phyloP scores from a whole-genome alignment of 2,113 vertebrate species.

The Hiodon tergisus region DNA sequence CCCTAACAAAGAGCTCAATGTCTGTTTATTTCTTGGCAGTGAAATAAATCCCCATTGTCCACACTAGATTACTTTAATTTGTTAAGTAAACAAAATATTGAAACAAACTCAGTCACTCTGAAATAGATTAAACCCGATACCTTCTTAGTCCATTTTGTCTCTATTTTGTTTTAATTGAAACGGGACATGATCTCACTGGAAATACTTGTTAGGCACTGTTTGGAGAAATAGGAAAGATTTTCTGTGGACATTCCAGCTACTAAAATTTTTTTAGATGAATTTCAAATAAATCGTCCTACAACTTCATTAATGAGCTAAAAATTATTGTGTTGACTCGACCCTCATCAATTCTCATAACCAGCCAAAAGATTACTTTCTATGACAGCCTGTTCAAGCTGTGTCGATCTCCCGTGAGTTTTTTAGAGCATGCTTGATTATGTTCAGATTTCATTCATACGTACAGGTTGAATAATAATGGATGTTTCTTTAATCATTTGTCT shows the following conservation, averaged over 20 bases:
- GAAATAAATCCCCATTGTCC: neutral
- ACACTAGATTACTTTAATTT: constrained; percentile 15
- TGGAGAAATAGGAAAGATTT: constrained; percentile 11
- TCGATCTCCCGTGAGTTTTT: neutral
- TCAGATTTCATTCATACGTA: too few species aligned
- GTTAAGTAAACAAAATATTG: constrained; percentile 17
- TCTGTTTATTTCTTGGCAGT: constrained; percentile 19
- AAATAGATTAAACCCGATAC: constrained; percentile 11
- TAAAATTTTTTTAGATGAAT: constrained; percentile 22
- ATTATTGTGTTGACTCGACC: constrained; percentile 6
- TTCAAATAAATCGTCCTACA: constrained; percentile 1
- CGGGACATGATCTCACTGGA: constrained; percentile 27
- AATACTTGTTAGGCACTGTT: constrained; percentile 23
- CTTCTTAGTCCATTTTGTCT: constrained; percentile 12
- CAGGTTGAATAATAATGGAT: neutral
- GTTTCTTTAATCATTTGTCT: neutral
- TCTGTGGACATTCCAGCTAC: constrained; percentile 15
- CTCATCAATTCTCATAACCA: neutral
- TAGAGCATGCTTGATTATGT: neutral
- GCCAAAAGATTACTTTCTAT: neutral
- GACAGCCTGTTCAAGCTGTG: neutral
- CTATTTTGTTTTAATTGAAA: constrained; percentile 12
- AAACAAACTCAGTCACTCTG: constrained; percentile 6
- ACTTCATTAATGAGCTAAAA: constrained; percentile 7
- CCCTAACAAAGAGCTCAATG: neutral